Percentiles rank a stretch among this genome's conserved stretches.
Evolutionary conservation across 2,888 invertebrate species (phyloP).

Genomic region (Melanostoma mellinum): DNA sequence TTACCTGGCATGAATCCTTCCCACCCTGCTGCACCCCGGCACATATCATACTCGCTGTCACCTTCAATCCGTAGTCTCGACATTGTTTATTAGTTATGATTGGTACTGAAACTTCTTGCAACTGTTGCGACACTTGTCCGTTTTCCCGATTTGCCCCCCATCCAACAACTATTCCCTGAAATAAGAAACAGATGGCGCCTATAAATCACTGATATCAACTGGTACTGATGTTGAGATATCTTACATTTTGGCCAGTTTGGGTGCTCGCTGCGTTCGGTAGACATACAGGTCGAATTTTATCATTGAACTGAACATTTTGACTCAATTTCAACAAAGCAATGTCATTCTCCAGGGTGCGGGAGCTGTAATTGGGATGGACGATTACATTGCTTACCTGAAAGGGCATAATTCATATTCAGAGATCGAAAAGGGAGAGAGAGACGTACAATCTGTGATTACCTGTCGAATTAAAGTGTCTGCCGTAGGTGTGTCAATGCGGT

Average conservation of each 20-base stretch:
- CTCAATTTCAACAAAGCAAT: slow-evolving; percentile 64
- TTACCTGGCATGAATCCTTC: slow-evolving; percentile 71
- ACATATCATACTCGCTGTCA: slow-evolving; percentile 54
- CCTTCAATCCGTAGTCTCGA: slow-evolving; percentile 38
- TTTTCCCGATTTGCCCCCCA: slow-evolving; percentile 67
- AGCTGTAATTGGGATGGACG: slow-evolving; percentile 45
- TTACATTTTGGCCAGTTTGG: slow-evolving; percentile 63
- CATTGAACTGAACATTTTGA: slow-evolving; percentile 54
- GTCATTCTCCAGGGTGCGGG: slow-evolving; percentile 59
- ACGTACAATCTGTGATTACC: slow-evolving; percentile 12
- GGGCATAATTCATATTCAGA: too few relatives aligned
- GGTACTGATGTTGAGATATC: not conserved
- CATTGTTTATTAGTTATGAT: slow-evolving; percentile 69
- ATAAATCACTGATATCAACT: too few relatives aligned
- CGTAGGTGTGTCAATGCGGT: slow-evolving; percentile 30
- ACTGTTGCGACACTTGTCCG: slow-evolving; percentile 45
- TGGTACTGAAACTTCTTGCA: slow-evolving; percentile 69
- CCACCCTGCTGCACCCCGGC: slow-evolving; percentile 59
- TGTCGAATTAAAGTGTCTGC: slow-evolving; percentile 24
- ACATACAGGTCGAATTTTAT: slow-evolving; percentile 70
- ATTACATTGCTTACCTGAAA: slow-evolving; percentile 34
- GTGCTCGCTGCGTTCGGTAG: slow-evolving; percentile 46
- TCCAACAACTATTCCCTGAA: slow-evolving; percentile 65
- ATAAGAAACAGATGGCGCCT: not conserved
- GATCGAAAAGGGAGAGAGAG: not conserved